Evolutionary conservation across 2,888 invertebrate species (phyloP).

Genomic region (Byasa hedistus): DNA sequence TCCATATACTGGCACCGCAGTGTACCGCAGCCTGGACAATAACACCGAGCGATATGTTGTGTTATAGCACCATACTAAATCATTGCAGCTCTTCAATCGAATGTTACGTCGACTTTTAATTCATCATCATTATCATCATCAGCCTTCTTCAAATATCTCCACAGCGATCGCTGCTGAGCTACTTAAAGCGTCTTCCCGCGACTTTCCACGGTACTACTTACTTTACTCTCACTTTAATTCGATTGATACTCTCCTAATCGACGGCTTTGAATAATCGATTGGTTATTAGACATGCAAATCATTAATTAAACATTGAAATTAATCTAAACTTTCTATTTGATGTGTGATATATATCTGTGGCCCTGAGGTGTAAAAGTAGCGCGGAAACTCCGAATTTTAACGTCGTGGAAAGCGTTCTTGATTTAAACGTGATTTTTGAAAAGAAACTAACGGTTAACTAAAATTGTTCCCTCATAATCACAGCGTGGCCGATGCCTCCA

Average conservation of each 20-base stretch:
- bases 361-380: too few relatives aligned
- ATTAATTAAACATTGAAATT: too few relatives aligned
- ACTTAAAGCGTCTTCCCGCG: too few relatives aligned
- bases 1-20: conserved; percentile 33
- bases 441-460: neutral
- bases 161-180: too few relatives aligned
- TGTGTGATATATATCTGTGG: too few relatives aligned
- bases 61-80: conserved; percentile 34
- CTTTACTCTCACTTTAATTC: conserved; percentile 40
- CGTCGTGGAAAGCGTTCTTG: too few relatives aligned
- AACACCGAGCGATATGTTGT: conserved; percentile 10
- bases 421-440: too few relatives aligned
- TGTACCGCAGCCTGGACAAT: conserved; percentile 30
- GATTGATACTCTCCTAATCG: conserved; percentile 40
- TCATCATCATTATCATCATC: conserved; percentile 43
- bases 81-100: conserved; percentile 36
- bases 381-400: too few relatives aligned
- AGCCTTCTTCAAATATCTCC: too few relatives aligned
- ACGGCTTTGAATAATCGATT: neutral
- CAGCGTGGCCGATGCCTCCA: conserved; percentile 9
- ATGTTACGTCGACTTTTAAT: conserved; percentile 47
- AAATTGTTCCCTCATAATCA: conserved; percentile 22
- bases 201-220: too few relatives aligned
- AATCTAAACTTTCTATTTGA: too few relatives aligned
- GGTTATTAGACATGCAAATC: too few relatives aligned